These are phyloP conservation scores for Hirudo medicinalis DNA, from an alignment of 1,140 invertebrate species.

Conservation along the genomic window DNA sequence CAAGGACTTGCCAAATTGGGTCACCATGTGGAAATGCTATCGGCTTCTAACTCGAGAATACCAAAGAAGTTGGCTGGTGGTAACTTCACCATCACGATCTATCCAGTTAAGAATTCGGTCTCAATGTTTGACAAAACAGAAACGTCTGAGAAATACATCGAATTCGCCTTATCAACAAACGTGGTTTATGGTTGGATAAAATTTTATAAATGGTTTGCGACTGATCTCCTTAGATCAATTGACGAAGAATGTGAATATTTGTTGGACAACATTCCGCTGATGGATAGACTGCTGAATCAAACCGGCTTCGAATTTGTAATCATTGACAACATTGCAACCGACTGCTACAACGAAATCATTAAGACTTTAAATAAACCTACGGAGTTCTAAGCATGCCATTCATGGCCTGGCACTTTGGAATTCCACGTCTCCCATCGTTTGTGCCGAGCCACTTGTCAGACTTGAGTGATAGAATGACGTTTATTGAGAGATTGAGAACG, in stretches of 20 bases:
- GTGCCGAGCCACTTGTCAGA: background rate
- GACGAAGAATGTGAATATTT: too few relatives aligned
- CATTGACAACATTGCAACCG: background rate
- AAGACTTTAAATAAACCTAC: background rate
- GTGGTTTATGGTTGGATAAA: too few relatives aligned
- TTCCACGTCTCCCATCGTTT: slow-evolving; percentile 10
- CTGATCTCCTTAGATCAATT: too few relatives aligned
- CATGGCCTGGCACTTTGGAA: background rate
- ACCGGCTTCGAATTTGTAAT: slow-evolving; percentile 6
- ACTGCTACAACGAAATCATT: background rate
- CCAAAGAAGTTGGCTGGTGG: background rate
- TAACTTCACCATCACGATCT: background rate
- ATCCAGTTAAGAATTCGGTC: background rate
- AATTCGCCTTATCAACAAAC: too few relatives aligned
- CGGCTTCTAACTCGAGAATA: background rate
- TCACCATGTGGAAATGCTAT: slow-evolving; percentile 1
- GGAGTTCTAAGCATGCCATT: background rate
- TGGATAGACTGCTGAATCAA: background rate
- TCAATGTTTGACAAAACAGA: background rate
- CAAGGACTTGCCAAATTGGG: slow-evolving; percentile 1
- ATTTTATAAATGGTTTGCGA: too few relatives aligned
- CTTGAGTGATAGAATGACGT: slow-evolving; percentile 3
- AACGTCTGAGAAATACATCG: background rate
- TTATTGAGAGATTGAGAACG: background rate
- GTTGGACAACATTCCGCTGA: too few relatives aligned